Evolutionary conservation across 2,113 vertebrate genomes (phyloP), one percentile per base, ranked within the genome.

Genomic region (Centropus bengalensis): DNA sequence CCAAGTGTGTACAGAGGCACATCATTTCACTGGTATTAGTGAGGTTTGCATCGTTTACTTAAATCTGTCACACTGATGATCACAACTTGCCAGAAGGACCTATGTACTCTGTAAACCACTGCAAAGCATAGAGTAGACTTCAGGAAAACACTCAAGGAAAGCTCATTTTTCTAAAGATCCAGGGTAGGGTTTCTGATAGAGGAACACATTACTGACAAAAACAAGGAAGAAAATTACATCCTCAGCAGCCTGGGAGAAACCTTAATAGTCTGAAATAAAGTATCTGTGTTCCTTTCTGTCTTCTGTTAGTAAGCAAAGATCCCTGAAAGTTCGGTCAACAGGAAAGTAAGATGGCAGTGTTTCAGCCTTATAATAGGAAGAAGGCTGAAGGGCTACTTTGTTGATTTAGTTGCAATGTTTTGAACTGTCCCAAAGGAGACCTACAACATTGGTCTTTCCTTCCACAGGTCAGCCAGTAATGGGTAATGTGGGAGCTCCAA

Each of bases 51-150:
- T 33, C 9, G 11, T 59, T 79, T 44, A 33, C 63, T 82, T 73
- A 24, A 24, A 68, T 28, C 15, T 40, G 33, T 42, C 27, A 68
- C 14, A 66, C 12, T 30, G 33, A 87, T 24, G 21, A 21, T 13
- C 33, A 59, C 7, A 23, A 44, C 22, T 55, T 82, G 15, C 28
- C 20, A 62, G 36, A 49, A 82, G 36, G 6, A 78, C 28, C 17
- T 67, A 14, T 5, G 12, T 6, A 51, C 6, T 12, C 36, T 73
- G 26, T 28, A 27, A 51, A 56, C 14, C 28, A 23, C 66, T 54
- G 14, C 6, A 77, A 3, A 36, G 4, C 23, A 55, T 15, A 67
- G 18, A 70, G 5, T 0, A 1, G 27, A 73, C 11, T 12, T 33
- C 26, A 7, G 30, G 45, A 86, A 60, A 27, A 24, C 17, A n/a